Evolutionary conservation across 2,113 vertebrate genomes (phyloP), one percentile per base, ranked within the genome.

Genomic region (Brienomyrus longianalis): DNA sequence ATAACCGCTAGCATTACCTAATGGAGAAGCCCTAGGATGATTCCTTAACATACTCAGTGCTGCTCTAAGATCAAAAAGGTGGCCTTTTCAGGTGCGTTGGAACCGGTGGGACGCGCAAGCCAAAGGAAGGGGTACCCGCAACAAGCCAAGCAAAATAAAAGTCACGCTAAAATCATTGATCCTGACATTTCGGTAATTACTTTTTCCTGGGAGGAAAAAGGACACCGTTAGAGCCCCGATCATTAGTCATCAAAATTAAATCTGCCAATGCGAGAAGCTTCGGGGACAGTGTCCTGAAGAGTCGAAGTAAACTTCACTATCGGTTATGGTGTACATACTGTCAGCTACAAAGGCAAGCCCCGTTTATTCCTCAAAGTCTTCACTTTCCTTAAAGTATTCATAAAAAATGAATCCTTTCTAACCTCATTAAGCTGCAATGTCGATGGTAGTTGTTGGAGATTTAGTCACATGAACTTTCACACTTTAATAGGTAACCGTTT

Each of bases 231-330:
- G 70, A 87, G 86, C 39, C 39, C 62, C 27, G 70, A 88, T 88
- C 85, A 88, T 88, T 88, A 74, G 86, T 88, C 70, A 88, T 89
- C 89, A 89, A 88, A 90, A 83, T 87, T 90, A 87, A 87, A 89
- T 83, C 70, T 89, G 89, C 80, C 83, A 83, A 80, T 83, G 83
- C 89, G 13, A 11, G 88, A 74, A 39, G 52, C 51, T 83, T 31
- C 43, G 74, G 59, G 77, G 70, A 35, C 13, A 87, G n/a, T 39
- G 51, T 54, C 31, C 15, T 27, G 27, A 35, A 54, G 23, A 56
- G 27, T 39, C 56, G 45, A 17, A 39, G 23, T 21, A 54, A 52
- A 87, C 85, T 87, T 54, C 85, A 19, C 11, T 19, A 56, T 15
- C 17, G 27, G 8, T 27, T 80, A 10, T 52, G 47, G n/a, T 56